Evolutionary conservation across 2,113 vertebrate genomes (phyloP).

Genomic region (Cephalopterus ornatus): DNA sequence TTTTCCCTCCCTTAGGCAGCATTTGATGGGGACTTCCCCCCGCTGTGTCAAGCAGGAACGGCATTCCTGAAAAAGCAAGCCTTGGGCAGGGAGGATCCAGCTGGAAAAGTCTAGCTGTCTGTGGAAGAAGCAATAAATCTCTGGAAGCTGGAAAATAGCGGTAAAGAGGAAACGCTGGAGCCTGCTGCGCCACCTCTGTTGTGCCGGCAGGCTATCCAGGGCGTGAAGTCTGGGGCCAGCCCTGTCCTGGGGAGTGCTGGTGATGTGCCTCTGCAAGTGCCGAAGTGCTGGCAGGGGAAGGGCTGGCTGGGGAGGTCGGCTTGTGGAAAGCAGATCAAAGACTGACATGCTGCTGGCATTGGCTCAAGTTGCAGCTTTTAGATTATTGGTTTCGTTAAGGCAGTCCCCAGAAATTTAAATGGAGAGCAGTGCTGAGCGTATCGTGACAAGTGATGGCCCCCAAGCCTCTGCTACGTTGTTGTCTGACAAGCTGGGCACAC

Average conservation of each 20-base stretch:
- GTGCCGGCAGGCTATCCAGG: not conserved
- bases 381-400: not conserved
- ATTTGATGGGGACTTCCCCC: accelerated
- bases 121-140: constrained; percentile 55
- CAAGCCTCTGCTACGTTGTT: no score
- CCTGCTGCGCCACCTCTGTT: not conserved
- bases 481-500: not conserved
- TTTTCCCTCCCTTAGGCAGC: not conserved
- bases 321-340: not conserved
- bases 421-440: not conserved
- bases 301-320: not conserved
- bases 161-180: not conserved
- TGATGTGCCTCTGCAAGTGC: accelerated
- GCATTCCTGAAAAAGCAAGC: not conserved
- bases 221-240: accelerated
- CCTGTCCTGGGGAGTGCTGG: not conserved
- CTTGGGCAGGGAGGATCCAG: constrained; percentile 15
- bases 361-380: not conserved
- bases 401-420: not conserved
- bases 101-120: constrained; percentile 44
- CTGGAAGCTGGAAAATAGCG: constrained; percentile 14
- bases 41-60: accelerated
- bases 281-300: not conserved
- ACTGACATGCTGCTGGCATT: accelerated
- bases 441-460: accelerated